These are phyloP conservation scores for Addax nasomaculatus DNA, from an alignment of 2,113 vertebrate genomes.

Conservation along the genomic window DNA sequence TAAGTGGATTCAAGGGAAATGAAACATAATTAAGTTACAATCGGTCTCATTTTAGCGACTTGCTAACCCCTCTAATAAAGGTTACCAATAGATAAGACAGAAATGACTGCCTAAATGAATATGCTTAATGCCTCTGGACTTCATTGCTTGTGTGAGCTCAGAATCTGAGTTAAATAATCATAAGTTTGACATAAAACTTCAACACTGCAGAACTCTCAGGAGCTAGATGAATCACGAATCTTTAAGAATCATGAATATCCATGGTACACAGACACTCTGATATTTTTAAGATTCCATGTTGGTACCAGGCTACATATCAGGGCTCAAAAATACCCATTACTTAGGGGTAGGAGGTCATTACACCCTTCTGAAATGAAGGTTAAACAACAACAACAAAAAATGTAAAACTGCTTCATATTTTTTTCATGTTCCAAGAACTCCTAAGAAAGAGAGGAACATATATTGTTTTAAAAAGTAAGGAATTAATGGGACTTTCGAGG, in stretches of 20 bases:
- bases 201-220: background rate
- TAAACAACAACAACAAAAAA: background rate
- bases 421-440: background rate
- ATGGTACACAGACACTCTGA: background rate
- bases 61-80: conserved; percentile 4
- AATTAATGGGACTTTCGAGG: background rate
- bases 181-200: background rate
- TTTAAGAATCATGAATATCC: background rate
- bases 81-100: background rate
- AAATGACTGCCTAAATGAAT: background rate
- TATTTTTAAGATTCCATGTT: background rate
- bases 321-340: background rate
- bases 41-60: background rate
- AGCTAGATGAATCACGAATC: background rate
- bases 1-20: background rate
- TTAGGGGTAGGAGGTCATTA: background rate
- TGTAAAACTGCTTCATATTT: background rate
- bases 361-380: background rate
- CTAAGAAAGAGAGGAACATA: background rate
- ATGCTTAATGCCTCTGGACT: background rate
- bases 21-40: conserved; percentile 14
- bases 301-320: background rate
- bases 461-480: background rate
- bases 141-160: background rate
- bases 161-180: background rate